Base-by-base conservation (phyloP, 2,888 invertebrate species). In the Trissonchulus sp. region DNA sequence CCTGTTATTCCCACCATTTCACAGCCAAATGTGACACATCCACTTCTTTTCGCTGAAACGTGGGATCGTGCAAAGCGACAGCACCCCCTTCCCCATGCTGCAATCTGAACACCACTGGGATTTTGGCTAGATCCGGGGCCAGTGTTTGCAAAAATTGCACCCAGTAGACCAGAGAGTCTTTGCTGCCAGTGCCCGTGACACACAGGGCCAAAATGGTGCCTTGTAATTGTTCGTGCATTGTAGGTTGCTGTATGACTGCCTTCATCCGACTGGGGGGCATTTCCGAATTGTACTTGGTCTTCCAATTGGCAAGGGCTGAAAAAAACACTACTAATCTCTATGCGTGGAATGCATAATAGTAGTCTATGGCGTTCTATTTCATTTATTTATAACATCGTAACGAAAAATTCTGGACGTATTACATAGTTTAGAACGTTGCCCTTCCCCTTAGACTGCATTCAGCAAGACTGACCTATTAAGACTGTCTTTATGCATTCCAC, bases 81-180 rank as follows among this genome's bases (percentile, higher is more conserved):
- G 23, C 48, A 15, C 15, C 15, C 48, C 23, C 48, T n/a, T n/a
- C n/a, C n/a, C n/a, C 71, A 28, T 28, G 35, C 74, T 34, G 88
- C 36, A 94, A 88, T 60, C 90, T 92, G 83, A 97, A 96, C 77
- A 95, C 89, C 65, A 96, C 89, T n/a, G 93, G 92, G 80, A 93
- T 89, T 77, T 88, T 87, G 73, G 89, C 88, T 76, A 97, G 85
- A 15, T 88, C 84, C 0, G 93, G 91, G 86, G 93, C 93, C 0
- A 89, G 79, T 76, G 88, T 88, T 85, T 94, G 92, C 79, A 94
- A 84, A 81, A 91, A 88, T 74, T 93, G 89, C 82, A 95, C 90
- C 94, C 92, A 97, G 0, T 94, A 93, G n/a, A 95, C 85, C 3
- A 97, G 86, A 0, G 96, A 95, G 86, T 95, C 94, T 85, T 93